These are phyloP conservation scores for Cassiopea andromeda DNA, from an alignment of 30 jellyfish, hydroid and myxozoan genomes.

Conservation along the genomic window DNA sequence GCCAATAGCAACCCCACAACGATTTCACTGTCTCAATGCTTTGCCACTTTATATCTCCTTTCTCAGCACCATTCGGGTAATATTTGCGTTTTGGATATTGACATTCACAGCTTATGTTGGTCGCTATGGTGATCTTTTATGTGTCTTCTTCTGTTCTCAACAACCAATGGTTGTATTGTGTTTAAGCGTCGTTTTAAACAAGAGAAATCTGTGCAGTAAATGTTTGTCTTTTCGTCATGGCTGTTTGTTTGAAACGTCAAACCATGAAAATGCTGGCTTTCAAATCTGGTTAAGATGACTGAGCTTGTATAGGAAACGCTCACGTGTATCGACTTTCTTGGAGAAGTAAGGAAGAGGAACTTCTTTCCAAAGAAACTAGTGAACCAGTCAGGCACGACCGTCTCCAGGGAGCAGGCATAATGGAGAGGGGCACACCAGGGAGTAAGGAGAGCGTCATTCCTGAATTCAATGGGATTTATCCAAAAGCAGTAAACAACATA, in stretches of 20 bases:
- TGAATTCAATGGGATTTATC: constrained; percentile 29
- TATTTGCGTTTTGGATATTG: too few relatives aligned
- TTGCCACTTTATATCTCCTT: too few relatives aligned
- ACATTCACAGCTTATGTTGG: background rate
- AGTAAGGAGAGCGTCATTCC: background rate
- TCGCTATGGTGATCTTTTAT: constrained; percentile 10
- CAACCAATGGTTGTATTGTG: constrained; percentile 37
- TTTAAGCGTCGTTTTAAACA: constrained; percentile 65
- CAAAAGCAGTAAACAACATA: background rate
- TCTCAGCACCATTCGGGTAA: too few relatives aligned
- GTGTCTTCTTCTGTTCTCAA: background rate
- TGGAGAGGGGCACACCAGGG: constrained; percentile 27
- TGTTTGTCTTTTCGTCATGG: constrained; percentile 29
- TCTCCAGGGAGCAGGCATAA: constrained; percentile 21
- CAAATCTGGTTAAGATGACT: background rate
- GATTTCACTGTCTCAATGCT: too few relatives aligned
- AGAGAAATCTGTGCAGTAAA: constrained; percentile 34
- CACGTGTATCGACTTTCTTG: background rate
- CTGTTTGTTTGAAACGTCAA: constrained; percentile 11
- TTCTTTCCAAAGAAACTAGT: background rate
- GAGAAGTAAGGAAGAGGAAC: background rate
- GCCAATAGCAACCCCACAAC: too few relatives aligned
- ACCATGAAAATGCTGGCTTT: background rate
- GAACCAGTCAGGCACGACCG: constrained; percentile 26
- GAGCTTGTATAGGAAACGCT: background rate